Conservation (phyloP, 2,113 vertebrate species). For the Bubalus kerabau region DNA sequence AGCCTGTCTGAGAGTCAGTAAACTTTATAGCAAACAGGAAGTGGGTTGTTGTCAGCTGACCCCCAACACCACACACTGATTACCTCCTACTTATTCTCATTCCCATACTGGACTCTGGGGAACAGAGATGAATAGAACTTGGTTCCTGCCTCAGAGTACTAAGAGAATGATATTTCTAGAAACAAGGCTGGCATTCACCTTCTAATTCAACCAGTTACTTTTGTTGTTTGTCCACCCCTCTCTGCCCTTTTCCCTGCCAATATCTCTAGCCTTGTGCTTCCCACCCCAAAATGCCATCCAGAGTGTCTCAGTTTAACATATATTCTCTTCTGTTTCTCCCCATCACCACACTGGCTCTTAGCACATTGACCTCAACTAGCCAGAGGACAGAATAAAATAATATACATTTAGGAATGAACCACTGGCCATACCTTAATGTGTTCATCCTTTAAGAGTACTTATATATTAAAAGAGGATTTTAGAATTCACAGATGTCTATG, state of each 20-base stretch:
- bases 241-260: background rate
- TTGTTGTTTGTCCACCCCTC: background rate
- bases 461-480: constrained; percentile 7
- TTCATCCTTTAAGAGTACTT: background rate
- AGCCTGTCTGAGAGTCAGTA: background rate
- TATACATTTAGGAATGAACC: background rate
- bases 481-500: background rate
- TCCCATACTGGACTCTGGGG: background rate
- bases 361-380: background rate
- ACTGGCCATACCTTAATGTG: background rate
- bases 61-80: background rate
- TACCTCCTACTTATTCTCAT: background rate
- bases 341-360: background rate
- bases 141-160: background rate
- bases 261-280: background rate
- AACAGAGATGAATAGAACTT: background rate
- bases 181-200: background rate
- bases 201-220: background rate
- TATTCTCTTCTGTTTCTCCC: background rate
- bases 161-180: background rate
- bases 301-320: background rate
- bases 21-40: background rate
- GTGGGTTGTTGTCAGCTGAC: background rate
- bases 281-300: background rate
- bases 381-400: background rate